Evolutionary conservation across 23 tunicate genomes (phyloP).

Genomic region (Trididemnum clinides): DNA sequence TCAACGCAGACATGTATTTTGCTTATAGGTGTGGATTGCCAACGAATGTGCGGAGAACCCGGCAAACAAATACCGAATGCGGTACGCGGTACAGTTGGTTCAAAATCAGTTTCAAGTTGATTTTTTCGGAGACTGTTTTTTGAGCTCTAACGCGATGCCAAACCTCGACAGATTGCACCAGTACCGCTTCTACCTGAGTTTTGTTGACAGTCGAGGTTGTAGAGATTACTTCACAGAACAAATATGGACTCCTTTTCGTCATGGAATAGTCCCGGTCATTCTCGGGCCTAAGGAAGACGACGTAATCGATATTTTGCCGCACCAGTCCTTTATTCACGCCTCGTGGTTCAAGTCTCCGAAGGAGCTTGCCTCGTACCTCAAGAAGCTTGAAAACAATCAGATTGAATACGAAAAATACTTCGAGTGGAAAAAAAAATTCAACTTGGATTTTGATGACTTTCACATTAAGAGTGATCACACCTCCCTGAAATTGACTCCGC

Average conservation of each 20-base stretch:
- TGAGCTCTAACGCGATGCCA: not conserved
- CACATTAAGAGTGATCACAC: not conserved
- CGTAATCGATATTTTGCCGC: not conserved
- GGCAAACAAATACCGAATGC: constrained; percentile 25
- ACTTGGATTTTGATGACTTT: not conserved
- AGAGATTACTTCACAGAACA: constrained; percentile 1
- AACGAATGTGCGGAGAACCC: not conserved
- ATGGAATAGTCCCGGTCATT: constrained; percentile 12
- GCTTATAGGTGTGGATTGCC: constrained; percentile 6
- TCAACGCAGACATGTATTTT: no score
- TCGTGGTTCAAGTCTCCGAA: not conserved
- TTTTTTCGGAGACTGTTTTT: constrained; percentile 13
- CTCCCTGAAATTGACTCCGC: not conserved
- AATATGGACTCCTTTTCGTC: not conserved
- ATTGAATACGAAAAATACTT: constrained; percentile 4
- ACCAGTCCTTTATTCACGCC: constrained; percentile 7
- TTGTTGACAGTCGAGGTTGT: not conserved
- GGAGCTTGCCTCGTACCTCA: not conserved
- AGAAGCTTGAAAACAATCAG: not conserved
- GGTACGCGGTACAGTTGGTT: not conserved
- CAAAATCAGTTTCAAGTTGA: not conserved
- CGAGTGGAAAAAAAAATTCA: not conserved
- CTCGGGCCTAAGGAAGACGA: constrained; percentile 23
- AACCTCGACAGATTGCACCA: not conserved
- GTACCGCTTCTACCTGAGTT: constrained; percentile 30